phyloP scores from a whole-genome alignment of 2,888 invertebrate genomes.

The Microctonus hyperodae region DNA sequence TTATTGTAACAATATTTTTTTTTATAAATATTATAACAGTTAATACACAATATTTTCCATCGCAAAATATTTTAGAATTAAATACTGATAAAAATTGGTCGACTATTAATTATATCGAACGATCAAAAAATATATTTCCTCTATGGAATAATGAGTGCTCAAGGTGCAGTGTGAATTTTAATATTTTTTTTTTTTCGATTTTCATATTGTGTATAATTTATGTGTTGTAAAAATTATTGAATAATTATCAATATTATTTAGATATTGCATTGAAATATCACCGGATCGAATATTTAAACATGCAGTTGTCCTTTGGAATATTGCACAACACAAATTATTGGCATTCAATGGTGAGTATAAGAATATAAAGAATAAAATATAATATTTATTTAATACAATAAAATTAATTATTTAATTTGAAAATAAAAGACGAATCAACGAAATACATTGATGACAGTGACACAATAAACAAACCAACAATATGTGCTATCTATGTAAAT shows the following conservation, averaged over 20 bases:
- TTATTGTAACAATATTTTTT: not conserved
- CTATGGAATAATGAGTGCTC: slow-evolving; percentile 9
- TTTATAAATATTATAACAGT: not conserved
- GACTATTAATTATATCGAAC: slow-evolving; percentile 4
- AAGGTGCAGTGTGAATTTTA: slow-evolving; percentile 7
- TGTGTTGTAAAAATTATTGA: not conserved
- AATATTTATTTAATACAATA: slow-evolving; percentile 19
- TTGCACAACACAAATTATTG: slow-evolving; percentile 23
- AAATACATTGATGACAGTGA: not conserved
- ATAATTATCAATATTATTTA: not conserved
- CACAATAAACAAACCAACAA: not conserved
- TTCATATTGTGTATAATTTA: too few relatives aligned
- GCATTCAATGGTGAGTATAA: slow-evolving; percentile 20
- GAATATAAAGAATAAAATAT: not conserved
- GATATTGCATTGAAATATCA: not conserved
- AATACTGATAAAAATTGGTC: slow-evolving; percentile 9
- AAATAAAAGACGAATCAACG: not conserved
- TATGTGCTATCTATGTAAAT: slow-evolving; percentile 4
- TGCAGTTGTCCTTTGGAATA: slow-evolving; percentile 35
- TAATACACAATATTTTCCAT: not conserved
- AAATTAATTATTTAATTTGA: slow-evolving; percentile 11
- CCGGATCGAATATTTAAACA: slow-evolving; percentile 14
- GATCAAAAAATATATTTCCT: slow-evolving; percentile 1
- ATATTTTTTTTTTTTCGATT: not conserved
- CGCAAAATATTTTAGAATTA: not conserved